These are phyloP conservation scores for Homalodisca vitripennis DNA, from an alignment of 1,140 invertebrate species.

Conservation along the genomic window DNA sequence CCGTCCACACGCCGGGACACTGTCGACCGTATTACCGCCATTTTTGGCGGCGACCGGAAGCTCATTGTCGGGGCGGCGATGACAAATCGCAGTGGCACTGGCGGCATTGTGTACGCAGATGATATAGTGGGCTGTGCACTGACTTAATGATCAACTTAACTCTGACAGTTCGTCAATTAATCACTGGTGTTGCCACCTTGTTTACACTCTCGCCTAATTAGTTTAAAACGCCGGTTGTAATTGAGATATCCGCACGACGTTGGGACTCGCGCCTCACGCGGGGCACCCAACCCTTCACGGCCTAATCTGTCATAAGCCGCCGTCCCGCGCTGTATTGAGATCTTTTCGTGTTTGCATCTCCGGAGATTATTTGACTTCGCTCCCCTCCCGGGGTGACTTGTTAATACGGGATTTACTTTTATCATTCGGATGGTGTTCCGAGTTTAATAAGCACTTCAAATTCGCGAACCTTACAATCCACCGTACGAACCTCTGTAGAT, in stretches of 20 bases:
- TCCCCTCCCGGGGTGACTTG: too few relatives aligned
- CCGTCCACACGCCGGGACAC: background rate
- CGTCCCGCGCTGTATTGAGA: too few relatives aligned
- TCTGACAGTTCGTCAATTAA: conserved; percentile 25
- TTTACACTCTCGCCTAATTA: conserved; percentile 14
- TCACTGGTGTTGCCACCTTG: conserved; percentile 13
- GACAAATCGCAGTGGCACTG: conserved; percentile 16
- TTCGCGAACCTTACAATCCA: too few relatives aligned
- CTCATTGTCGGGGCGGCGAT: conserved; percentile 11
- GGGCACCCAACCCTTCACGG: too few relatives aligned
- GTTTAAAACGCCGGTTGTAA: conserved; percentile 18
- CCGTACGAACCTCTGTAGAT: too few relatives aligned
- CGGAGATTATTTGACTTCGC: too few relatives aligned
- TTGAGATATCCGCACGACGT: conserved; percentile 7
- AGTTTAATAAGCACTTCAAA: too few relatives aligned
- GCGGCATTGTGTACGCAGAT: conserved; percentile 8
- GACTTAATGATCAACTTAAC: conserved; percentile 26
- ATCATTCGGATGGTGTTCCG: too few relatives aligned
- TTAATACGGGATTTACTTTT: too few relatives aligned
- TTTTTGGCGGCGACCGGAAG: background rate
- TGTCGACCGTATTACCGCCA: background rate
- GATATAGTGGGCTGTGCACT: conserved; percentile 21
- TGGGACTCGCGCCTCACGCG: too few relatives aligned
- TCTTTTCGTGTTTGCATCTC: too few relatives aligned
- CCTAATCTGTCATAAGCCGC: background rate